phyloP scores from a whole-genome alignment of 1,140 invertebrate genomes.

The Odontomachus brunneus region DNA sequence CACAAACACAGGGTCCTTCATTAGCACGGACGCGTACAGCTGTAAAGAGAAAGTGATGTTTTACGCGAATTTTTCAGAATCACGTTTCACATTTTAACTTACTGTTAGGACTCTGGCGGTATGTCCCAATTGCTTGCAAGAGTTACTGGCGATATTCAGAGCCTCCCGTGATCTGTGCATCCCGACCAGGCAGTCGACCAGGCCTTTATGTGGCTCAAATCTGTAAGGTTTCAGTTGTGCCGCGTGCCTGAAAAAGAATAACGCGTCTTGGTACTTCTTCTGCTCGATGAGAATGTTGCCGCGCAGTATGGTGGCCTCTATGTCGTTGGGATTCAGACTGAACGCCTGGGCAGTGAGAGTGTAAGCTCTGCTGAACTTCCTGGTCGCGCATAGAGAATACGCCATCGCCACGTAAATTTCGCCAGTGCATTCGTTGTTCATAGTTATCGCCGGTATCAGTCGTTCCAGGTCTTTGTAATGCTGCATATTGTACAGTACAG shows the following conservation, averaged over 20 bases:
- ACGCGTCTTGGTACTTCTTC: conserved; percentile 90
- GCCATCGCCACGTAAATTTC: conserved; percentile 89
- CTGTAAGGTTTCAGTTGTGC: conserved; percentile 87
- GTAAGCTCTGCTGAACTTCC: conserved; percentile 87
- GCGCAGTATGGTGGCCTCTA: conserved; percentile 91
- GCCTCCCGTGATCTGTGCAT: conserved; percentile 90
- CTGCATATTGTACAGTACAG: conserved; percentile 84
- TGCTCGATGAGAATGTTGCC: conserved; percentile 90
- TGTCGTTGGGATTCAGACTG: conserved; percentile 85
- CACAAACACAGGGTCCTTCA: conserved; percentile 89
- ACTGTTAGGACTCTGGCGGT: conserved; percentile 90
- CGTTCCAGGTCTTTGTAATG: conserved; percentile 84
- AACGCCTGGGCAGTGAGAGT: conserved; percentile 88
- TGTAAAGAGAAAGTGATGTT: conserved; percentile 80
- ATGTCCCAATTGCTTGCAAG: conserved; percentile 90
- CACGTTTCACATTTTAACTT: conserved; percentile 7
- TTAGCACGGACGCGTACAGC: conserved; percentile 90
- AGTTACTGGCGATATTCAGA: conserved; percentile 88
- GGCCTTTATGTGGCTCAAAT: conserved; percentile 90
- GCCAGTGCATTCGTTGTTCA: conserved; percentile 84
- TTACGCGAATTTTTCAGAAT: conserved; percentile 8
- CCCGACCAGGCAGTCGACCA: conserved; percentile 90
- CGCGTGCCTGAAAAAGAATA: conserved; percentile 90
- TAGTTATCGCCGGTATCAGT: conserved; percentile 81
- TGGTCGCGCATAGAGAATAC: conserved; percentile 86